Base-by-base conservation (phyloP, 2,888 invertebrate genomes). In the Oligia strigilis region DNA sequence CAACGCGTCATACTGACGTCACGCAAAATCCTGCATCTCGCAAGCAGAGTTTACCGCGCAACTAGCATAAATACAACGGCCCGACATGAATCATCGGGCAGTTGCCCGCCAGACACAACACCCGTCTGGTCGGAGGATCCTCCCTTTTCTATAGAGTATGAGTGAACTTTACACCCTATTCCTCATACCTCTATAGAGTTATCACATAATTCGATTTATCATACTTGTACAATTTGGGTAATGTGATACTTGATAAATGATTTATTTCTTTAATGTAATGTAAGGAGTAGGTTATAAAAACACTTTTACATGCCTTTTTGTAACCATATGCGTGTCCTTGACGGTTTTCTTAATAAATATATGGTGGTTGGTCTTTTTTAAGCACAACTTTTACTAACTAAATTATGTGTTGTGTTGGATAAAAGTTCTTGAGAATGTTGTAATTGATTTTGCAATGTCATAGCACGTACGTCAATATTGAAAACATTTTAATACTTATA, bases 141-240 rank as follows among this genome's bases (percentile, higher is more conserved):
- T 36, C 36, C 4, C 36, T 36, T 36, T 36, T 36, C 36, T 36
- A 36, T 36, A 36, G 3, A 36, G 36, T 36, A 3, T 36, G 36
- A 36, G 36, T 36, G 4, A 36, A 3, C 4, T 36, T 36, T 36
- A 36, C 36, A 36, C 36, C 36, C 36, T 36, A 4, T 36, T 36
- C 36, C 36, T 36, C 36, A 36, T 36, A 36, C 36, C 36, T 36
- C 36, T 36, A 36, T 36, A 4, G 5, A 29, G 78, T 65, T 85
- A 73, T 78, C 69, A 65, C 14, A 40, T 43, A 69, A 60, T 75
- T 77, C 17, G 4, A 73, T 82, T 82, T 29, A 65, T 58, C 52
- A 67, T 23, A 23, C 5, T 55, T 76, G 29, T 49, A n/a, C 9
- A 81, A 40, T 13, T 65, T 58, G 36, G 0, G 9, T 17, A 29